Evolutionary conservation across 2,797 vertebrate species (phyloP).

Genomic region (Gambusia yucatana): DNA sequence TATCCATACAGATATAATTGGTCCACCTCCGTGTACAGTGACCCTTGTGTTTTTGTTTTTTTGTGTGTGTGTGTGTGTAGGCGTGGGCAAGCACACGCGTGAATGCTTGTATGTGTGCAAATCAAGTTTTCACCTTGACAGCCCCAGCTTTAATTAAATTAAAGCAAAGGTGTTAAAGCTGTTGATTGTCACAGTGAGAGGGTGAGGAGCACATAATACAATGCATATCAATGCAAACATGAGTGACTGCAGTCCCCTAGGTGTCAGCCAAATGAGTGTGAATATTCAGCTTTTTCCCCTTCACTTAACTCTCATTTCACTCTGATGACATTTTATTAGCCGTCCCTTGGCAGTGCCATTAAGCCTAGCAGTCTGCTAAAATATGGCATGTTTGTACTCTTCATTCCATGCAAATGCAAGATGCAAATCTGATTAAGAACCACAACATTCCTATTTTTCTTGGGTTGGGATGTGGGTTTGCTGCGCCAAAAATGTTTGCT

Average conservation of each 20-base stretch:
- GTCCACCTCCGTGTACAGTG: slow-evolving; percentile 63
- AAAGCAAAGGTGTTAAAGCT: slow-evolving; percentile 83
- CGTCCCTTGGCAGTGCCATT: slow-evolving; percentile 63
- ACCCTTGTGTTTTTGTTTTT: slow-evolving; percentile 59
- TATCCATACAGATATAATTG: slow-evolving; percentile 77
- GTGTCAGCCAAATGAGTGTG: slow-evolving; percentile 84
- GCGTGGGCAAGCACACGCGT: slow-evolving; percentile 39
- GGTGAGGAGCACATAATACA: slow-evolving; percentile 71
- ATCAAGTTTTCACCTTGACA: slow-evolving; percentile 81
- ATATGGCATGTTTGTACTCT: slow-evolving; percentile 9
- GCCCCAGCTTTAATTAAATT: slow-evolving; percentile 86
- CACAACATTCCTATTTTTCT: not conserved
- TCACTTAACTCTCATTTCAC: slow-evolving; percentile 84
- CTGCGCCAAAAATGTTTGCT: not conserved
- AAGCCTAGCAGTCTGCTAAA: slow-evolving; percentile 38
- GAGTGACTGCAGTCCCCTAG: slow-evolving; percentile 80
- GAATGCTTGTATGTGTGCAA: slow-evolving; percentile 70
- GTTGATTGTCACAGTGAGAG: slow-evolving; percentile 77
- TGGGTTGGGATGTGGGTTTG: not conserved
- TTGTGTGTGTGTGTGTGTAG: slow-evolving; percentile 46
- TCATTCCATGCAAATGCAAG: slow-evolving; percentile 24
- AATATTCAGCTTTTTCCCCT: slow-evolving; percentile 84
- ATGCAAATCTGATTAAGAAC: slow-evolving; percentile 37
- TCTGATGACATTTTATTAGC: slow-evolving; percentile 83
- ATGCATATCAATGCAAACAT: slow-evolving; percentile 83